phyloP scores from a whole-genome alignment of 2,888 invertebrate species.

The Ectropis crepuscularia region DNA sequence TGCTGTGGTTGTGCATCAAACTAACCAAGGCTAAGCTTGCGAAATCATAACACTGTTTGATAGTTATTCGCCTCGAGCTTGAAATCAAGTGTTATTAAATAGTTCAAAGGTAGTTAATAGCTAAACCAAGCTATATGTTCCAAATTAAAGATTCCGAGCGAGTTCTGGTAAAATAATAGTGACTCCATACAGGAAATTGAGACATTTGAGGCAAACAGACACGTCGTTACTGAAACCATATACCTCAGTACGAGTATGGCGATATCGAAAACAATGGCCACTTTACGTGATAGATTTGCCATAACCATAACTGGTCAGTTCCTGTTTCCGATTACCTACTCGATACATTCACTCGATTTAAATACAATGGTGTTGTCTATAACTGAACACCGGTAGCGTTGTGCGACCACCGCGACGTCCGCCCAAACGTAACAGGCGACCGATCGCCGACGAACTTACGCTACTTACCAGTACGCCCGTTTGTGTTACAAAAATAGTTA shows the following conservation, averaged over 20 bases:
- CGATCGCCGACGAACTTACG: slow-evolving; percentile 1
- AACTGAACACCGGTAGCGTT: slow-evolving; percentile 55
- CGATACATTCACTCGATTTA: slow-evolving; percentile 63
- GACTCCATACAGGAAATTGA: no score
- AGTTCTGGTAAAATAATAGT: no score
- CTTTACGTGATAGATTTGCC: slow-evolving; percentile 45
- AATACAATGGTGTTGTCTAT: slow-evolving; percentile 65
- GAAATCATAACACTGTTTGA: not conserved
- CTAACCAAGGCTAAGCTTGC: not conserved
- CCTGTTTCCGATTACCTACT: slow-evolving; percentile 73
- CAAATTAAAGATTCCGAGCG: no score
- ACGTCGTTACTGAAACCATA: no score
- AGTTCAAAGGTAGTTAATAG: no score
- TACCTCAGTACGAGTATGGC: not conserved
- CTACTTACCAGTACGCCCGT: not conserved
- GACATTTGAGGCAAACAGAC: no score
- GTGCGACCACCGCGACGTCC: slow-evolving; percentile 46
- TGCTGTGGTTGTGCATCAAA: not conserved
- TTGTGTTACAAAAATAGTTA: no score
- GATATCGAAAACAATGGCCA: slow-evolving; percentile 9
- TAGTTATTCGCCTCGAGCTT: not conserved
- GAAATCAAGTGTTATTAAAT: no score
- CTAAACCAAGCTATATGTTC: no score
- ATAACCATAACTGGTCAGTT: slow-evolving; percentile 63
- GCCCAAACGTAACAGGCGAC: slow-evolving; percentile 43